A percentile compares a stretch with the other conserved stretches of the same genome.
Conservation (phyloP, 2,113 vertebrate genomes). For the Chroicocephalus ridibundus region DNA sequence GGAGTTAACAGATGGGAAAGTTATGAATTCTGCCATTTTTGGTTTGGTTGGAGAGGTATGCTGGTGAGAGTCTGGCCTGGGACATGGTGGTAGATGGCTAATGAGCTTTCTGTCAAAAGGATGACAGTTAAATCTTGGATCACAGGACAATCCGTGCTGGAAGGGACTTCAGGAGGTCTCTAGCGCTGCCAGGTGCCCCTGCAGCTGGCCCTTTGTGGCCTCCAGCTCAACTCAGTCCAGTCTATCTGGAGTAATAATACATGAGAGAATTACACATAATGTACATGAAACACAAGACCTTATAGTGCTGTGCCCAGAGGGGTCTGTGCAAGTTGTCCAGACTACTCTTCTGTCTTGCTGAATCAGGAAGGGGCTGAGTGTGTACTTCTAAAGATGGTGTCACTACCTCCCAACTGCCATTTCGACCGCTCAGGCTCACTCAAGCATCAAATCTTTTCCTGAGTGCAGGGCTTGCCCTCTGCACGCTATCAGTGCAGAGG, state of each 20-base stretch:
- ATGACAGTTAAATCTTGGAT: background rate
- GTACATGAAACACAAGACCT: background rate
- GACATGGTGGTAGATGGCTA: background rate
- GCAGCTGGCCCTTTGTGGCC: background rate
- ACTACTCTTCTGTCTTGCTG: background rate
- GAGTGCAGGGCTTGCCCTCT: background rate
- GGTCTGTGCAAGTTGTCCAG: background rate
- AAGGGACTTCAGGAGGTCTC: background rate
- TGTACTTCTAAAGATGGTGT: background rate
- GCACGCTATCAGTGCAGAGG: conserved; percentile 23
- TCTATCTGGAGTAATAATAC: background rate
- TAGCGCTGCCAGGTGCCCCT: background rate
- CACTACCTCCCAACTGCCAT: background rate
- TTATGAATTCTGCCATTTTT: background rate
- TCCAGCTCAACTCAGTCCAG: background rate
- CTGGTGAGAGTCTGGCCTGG: background rate
- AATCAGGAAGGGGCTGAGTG: background rate
- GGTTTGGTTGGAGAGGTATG: background rate
- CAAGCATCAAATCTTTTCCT: conserved; percentile 32
- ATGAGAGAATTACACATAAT: background rate
- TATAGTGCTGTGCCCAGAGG: background rate
- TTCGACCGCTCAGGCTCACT: background rate
- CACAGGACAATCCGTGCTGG: background rate
- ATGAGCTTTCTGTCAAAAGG: background rate
- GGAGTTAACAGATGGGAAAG: background rate